Evolutionary conservation across 2,888 invertebrate genomes (phyloP), one percentile per base, ranked within the genome.

Genomic region (Tetragonisca angustula): DNA sequence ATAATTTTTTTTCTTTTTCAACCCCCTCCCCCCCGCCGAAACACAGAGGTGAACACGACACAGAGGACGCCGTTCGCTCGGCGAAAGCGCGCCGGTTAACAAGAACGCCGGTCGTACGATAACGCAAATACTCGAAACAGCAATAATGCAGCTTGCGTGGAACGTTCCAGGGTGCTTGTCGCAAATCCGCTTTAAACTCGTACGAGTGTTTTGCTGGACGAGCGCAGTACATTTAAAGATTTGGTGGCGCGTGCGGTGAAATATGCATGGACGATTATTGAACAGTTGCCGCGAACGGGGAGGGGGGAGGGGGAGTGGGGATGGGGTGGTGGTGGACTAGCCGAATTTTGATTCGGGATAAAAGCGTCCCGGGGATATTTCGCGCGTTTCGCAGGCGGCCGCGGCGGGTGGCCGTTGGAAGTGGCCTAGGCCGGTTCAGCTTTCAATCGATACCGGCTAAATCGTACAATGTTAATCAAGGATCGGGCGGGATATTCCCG

Each of bases 191-290:
- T 88, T 88, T 86, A 86, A 87, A 83, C 88, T 81, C 80, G 62
- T 59, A 70, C 83, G 88, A 71, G 73, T 85, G 88, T 88, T 89
- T 89, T 76, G 83, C 84, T 69, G 76, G 67, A 32, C 76, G 82
- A 43, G 59, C 81, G 61, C 75, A 79, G 86, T 76, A 86, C 90
- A 85, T 88, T 90, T 88, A 88, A 88, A 89, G 88, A 81, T 83
- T 88, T 81, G 87, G 72, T 83, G 78, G 80, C 71, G 87, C 90
- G 88, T 89, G 90, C 87, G 81, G 68, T 83, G 88, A 89, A 89
- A 89, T 89, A 90, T 89, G 90, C 80, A 89, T 88, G 85, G 78
- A 79, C 87, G 90, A 89, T 89, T 89, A 89, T 90, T 84, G 89
- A 88, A 88, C 83, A 77, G 85, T 76, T 68, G 9, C 76, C 85